Base-by-base conservation (phyloP, 2,113 vertebrate species). In the Hippoglossus stenolepis region DNA sequence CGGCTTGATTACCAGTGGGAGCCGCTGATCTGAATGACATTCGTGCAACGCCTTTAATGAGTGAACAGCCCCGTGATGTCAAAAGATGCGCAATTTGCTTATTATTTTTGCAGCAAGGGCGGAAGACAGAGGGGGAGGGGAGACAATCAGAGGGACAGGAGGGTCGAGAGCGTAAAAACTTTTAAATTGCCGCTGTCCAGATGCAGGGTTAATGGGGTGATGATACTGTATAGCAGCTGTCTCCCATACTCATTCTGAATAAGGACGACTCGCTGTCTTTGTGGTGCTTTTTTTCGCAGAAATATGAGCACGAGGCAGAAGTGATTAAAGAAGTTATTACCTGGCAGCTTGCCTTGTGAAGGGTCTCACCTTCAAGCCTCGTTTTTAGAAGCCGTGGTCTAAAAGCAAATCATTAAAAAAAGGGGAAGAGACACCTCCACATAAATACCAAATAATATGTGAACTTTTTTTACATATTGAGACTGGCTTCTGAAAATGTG, bases 1-100 rank as follows among this genome's bases (percentile, higher is more conserved):
- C 77, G 72, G 86, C 83, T 58, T 91, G 87, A 88, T 89, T 77
- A 88, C 75, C 84, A 75, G 83, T 61, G 20, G 75, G 79, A 79
- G 77, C 45, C 21, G 66, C 66, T 75, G 86, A 91, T 84, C 90
- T 73, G 70, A 67, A 82, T 84, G 87, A 87, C 87, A 89, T 88
- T 79, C 51, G 72, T 47, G 74, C 72, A 49, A 59, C 26, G 75
- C 64, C 79, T 86, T 87, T 87, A 65, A 83, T 62, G 67, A 75
- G 79, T 31, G 72, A 85, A 79, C 71, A 75, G 66, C 60, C 79
- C 51, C 51, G 67, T 86, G 81, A 82, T 83, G 84, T 86, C 73
- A 73, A 5, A 31, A 71, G 83, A 86, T 77, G 68, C 79, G 77
- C 65, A 57, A 45, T 83, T 80, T 77, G 51, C 70, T 82, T 80